A percentile compares a stretch with the other conserved stretches of the same genome.
phyloP scores from a whole-genome alignment of 2,888 invertebrate species.

The Cylloceria caligata region DNA sequence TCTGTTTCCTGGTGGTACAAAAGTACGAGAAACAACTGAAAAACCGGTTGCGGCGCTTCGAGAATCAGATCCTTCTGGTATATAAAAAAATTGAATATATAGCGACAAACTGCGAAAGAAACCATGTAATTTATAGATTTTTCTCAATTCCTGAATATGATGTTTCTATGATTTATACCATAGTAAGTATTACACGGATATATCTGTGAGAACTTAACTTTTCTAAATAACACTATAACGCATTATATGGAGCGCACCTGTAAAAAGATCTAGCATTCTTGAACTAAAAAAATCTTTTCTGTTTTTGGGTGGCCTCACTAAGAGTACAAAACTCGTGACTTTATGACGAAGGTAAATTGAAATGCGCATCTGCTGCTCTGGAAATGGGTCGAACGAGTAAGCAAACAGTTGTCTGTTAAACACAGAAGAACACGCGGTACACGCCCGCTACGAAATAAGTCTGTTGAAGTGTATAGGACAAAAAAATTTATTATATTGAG shows the following conservation, averaged over 20 bases:
- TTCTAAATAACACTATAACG: slow-evolving; percentile 3
- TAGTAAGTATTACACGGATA: background rate
- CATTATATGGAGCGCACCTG: background rate
- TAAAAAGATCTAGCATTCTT: background rate
- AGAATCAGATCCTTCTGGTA: slow-evolving; percentile 24
- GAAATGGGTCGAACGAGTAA: slow-evolving; percentile 16
- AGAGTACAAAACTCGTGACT: slow-evolving; percentile 22
- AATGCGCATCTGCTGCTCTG: slow-evolving; percentile 34
- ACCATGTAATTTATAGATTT: slow-evolving; percentile 48
- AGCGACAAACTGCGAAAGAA: slow-evolving; percentile 27
- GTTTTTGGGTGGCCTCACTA: slow-evolving; percentile 1
- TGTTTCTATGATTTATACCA: slow-evolving; percentile 7
- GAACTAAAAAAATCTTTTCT: slow-evolving; percentile 1
- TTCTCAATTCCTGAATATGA: slow-evolving; percentile 38
- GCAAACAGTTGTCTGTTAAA: slow-evolving; percentile 38
- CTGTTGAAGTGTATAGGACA: background rate
- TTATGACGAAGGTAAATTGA: slow-evolving; percentile 43
- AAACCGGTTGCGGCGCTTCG: slow-evolving; percentile 29
- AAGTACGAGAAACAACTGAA: slow-evolving; percentile 14
- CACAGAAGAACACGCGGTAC: slow-evolving; percentile 2
- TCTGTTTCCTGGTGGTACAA: background rate
- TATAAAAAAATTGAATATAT: slow-evolving; percentile 47
- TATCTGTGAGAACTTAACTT: slow-evolving; percentile 27
- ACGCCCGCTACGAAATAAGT: slow-evolving; percentile 2
- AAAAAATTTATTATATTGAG: background rate